Base-by-base conservation (phyloP, 2,888 invertebrate species). In the Drosophila peninsularis region DNA sequence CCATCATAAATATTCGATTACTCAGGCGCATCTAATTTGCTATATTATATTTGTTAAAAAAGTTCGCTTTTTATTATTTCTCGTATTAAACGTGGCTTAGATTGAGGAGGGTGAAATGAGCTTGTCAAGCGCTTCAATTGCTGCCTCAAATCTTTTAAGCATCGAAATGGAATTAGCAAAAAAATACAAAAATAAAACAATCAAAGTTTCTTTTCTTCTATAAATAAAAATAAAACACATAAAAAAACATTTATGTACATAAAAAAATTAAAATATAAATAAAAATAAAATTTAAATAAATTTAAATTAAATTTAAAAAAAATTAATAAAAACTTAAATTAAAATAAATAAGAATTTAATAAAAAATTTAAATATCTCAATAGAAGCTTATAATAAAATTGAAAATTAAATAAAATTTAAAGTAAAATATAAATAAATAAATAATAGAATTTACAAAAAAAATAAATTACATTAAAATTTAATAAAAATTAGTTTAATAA, bases 1-100 rank as follows among this genome's bases (percentile, higher is more conserved):
- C 73, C 71, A 78, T 87, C 89, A 83, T 83, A 88, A 88, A 88
- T 83, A 83, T 83, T 83, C 71, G 89, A 83, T 83, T 83, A 87
- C 85, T 84, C 79, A 71, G 71, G 82, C 89, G 82, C 62, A 75
- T 67, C 75, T 83, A 78, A 83, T 88, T 87, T 87, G 76, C 80
- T 75, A 71, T 81, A 88, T 88, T 83, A 62, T 65, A 75, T 52
- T 37, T 21, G 24, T 6, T 24, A 19, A 52, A 37, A 52, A 52
- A 52, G 11, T 39, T 30, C 5, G 3, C 0, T 44, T 75, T 78
- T 63, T 41, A 24, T 19, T 19, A 41, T 30, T 30, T 6, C 10
- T 30, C 58, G 24, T 69, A 73, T 78, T 67, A 57, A 61, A 54
- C 55, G 42, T 39, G n/a, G 24, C 14, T 24, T 27, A 13, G 19